Percentiles rank a stretch among this genome's conserved stretches.
Evolutionary conservation across 2,888 invertebrate species (phyloP).

Genomic region (Elmis aenea): DNA sequence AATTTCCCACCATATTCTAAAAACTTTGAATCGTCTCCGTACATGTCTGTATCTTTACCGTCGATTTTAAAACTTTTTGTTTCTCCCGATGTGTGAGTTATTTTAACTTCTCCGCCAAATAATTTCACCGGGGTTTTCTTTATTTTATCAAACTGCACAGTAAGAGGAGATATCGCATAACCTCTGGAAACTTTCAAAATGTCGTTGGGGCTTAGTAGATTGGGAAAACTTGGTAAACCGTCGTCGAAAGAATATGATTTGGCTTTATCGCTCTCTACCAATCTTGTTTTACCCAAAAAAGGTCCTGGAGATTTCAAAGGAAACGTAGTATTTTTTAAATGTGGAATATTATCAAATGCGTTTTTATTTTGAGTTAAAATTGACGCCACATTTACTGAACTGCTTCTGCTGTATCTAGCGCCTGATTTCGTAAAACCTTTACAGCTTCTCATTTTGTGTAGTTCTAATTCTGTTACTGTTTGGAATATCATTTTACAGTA

Average conservation of each 20-base stretch:
- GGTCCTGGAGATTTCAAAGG: conserved; percentile 80
- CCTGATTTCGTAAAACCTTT: conserved; percentile 53
- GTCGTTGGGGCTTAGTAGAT: conserved; percentile 18
- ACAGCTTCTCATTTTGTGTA: conserved; percentile 76
- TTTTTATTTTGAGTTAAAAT: conserved; percentile 46
- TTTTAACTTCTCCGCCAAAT: conserved; percentile 76
- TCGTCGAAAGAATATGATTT: conserved; percentile 46
- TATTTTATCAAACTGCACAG: conserved; percentile 32
- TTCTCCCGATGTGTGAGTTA: conserved; percentile 63
- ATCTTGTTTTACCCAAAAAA: conserved; percentile 71
- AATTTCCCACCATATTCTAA: conserved; percentile 37
- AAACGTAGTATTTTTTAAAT: conserved; percentile 40
- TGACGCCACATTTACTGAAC: conserved; percentile 47
- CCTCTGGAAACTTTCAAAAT: conserved; percentile 24
- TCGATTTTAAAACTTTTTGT: conserved; percentile 53
- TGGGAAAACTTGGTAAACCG: conserved; percentile 28
- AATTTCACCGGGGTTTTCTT: conserved; percentile 53
- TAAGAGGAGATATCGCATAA: conserved; percentile 35
- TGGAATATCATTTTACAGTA: conserved; percentile 74
- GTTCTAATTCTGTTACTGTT: conserved; percentile 74
- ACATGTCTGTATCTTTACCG: conserved; percentile 35
- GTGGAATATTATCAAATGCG: conserved; percentile 44
- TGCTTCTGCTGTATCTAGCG: conserved; percentile 42
- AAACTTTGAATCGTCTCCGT: conserved; percentile 27
- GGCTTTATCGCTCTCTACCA: conserved; percentile 58